Conservation (phyloP, 2,113 vertebrate genomes). For the Etia nguti region DNA sequence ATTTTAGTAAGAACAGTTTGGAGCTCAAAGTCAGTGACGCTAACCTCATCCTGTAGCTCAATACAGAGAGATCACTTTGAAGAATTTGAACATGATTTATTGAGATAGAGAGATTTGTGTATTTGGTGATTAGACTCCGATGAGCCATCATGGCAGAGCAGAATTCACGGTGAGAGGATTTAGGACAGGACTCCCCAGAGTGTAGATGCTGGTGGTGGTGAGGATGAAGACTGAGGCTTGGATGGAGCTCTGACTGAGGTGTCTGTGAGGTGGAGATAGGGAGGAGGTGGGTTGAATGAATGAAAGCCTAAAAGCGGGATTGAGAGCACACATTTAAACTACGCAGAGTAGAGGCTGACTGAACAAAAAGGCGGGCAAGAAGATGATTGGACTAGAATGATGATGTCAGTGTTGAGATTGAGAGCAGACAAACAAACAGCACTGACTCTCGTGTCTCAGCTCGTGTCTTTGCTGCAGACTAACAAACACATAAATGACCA, state of each 20-base stretch:
- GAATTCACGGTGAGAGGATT: neutral
- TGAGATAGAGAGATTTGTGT: neutral
- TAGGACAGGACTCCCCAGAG: neutral
- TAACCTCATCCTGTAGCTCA: neutral
- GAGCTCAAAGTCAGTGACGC: rapidly evolving
- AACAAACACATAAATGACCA: neutral
- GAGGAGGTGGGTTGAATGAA: neutral
- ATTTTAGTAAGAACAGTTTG: neutral
- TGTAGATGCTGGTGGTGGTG: neutral
- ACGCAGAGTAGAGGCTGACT: rapidly evolving
- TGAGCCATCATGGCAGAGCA: neutral
- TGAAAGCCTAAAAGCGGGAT: rapidly evolving
- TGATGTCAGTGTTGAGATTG: rapidly evolving
- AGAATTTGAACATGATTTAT: neutral
- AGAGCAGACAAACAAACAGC: neutral
- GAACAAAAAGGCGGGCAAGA: neutral
- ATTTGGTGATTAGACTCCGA: neutral
- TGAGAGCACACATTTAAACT: neutral
- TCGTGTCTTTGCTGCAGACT: neutral
- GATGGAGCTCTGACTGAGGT: neutral
- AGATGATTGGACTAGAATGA: neutral
- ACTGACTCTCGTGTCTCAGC: neutral
- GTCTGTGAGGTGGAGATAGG: neutral
- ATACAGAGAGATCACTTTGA: rapidly evolving
- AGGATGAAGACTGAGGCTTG: neutral